These are phyloP conservation scores for Heliconius sara DNA, from an alignment of 2,888 invertebrate genomes.

Conservation along the genomic window DNA sequence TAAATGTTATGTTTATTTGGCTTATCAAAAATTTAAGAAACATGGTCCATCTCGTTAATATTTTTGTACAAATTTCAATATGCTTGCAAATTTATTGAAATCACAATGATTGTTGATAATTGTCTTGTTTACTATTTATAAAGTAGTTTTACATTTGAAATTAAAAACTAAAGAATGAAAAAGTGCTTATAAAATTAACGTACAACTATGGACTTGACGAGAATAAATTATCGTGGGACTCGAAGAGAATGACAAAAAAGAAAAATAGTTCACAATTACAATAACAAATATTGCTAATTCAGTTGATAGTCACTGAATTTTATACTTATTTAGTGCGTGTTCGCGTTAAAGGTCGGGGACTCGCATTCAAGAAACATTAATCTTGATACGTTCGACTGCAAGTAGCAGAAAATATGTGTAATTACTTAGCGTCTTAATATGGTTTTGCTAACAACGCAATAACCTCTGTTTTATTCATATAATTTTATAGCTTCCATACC, in stretches of 20 bases:
- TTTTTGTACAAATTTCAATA: neutral
- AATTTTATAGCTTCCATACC: slow-evolving; percentile 15
- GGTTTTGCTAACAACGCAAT: slow-evolving; percentile 39
- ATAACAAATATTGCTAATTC: slow-evolving; percentile 43
- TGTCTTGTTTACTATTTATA: neutral
- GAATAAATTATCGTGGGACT: neutral
- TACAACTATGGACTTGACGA: neutral
- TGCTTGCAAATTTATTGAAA: neutral
- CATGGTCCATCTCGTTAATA: neutral
- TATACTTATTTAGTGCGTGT: slow-evolving; percentile 41
- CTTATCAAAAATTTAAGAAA: too few relatives aligned
- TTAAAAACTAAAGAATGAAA: neutral
- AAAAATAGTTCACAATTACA: slow-evolving; percentile 39
- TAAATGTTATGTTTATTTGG: too few relatives aligned
- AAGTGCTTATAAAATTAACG: neutral
- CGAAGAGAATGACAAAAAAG: slow-evolving; percentile 22
- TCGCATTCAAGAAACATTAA: slow-evolving; percentile 45
- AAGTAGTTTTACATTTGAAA: neutral
- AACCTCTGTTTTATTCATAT: slow-evolving; percentile 34
- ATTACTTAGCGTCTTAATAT: slow-evolving; percentile 47
- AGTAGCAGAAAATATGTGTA: slow-evolving; percentile 49
- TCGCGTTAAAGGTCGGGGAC: slow-evolving; percentile 45
- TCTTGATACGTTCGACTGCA: slow-evolving; percentile 45
- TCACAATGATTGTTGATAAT: neutral
- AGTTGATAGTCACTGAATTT: slow-evolving; percentile 43